Conservation (phyloP, 1,140 invertebrate species). For the Kradibia gibbosae region DNA sequence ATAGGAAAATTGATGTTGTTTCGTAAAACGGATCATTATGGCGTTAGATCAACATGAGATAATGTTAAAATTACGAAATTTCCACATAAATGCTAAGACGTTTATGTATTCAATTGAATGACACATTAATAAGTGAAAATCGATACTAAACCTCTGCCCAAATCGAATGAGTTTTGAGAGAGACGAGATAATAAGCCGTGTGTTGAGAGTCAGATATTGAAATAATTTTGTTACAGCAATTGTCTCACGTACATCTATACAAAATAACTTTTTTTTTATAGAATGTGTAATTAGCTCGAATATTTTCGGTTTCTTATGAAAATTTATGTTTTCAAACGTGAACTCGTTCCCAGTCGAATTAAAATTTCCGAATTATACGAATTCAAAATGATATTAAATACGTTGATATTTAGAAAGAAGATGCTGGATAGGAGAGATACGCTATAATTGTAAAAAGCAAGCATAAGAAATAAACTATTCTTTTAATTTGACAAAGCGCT, state of each 20-base stretch:
- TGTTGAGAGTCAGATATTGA: too few relatives aligned
- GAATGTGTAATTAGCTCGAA: background rate
- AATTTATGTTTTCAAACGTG: background rate
- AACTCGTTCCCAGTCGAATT: conserved; percentile 14
- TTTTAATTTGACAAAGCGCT: background rate
- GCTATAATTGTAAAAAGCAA: background rate
- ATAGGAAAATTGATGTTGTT: too few relatives aligned
- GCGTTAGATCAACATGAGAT: too few relatives aligned
- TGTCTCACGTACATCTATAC: background rate
- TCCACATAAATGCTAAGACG: too few relatives aligned
- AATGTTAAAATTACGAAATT: too few relatives aligned
- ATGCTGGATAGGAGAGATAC: background rate
- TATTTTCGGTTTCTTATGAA: background rate
- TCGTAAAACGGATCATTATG: too few relatives aligned
- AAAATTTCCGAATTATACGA: conserved; percentile 37
- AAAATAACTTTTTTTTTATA: background rate
- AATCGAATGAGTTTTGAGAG: too few relatives aligned
- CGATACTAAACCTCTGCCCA: too few relatives aligned
- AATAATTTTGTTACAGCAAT: background rate
- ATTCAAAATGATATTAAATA: conserved; percentile 44
- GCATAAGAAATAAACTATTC: conserved; percentile 11
- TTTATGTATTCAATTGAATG: too few relatives aligned
- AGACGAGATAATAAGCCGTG: too few relatives aligned
- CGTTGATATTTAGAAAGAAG: background rate
- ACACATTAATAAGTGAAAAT: too few relatives aligned